A percentile compares a stretch with the other conserved stretches of the same genome.
Evolutionary conservation across 2,797 vertebrate genomes (phyloP).

Genomic region (Anguilla marmorata): DNA sequence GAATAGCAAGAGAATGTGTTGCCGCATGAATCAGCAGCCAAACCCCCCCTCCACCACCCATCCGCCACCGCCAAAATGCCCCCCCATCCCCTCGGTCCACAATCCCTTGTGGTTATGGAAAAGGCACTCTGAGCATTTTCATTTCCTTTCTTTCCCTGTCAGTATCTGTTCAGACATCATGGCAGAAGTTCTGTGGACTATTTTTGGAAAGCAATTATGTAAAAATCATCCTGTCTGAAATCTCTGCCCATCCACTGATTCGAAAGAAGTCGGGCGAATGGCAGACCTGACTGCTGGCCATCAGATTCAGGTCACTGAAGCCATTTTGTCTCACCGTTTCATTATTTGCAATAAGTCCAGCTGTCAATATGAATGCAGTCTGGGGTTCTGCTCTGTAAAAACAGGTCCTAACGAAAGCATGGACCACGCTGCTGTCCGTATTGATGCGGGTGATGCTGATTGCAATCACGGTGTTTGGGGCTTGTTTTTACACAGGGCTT

Average conservation of each 20-base stretch:
- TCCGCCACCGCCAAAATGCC: too few species aligned
- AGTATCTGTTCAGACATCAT: neutral
- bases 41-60: too few species aligned
- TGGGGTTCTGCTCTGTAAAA: neutral
- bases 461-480: neutral
- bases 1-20: too few species aligned
- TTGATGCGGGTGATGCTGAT: neutral
- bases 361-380: neutral
- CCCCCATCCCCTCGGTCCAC: too few species aligned
- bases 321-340: neutral
- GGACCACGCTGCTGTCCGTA: neutral
- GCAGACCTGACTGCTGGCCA: neutral
- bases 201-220: neutral
- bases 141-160: neutral
- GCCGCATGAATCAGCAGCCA: too few species aligned
- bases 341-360: neutral
- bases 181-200: neutral
- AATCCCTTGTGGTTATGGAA: neutral
- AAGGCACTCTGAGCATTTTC: neutral
- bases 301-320: conserved; percentile 1
- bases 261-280: neutral
- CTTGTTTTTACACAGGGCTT: neutral
- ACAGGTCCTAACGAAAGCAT: neutral
- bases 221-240: neutral
- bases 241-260: neutral